Percentiles rank a stretch among this genome's conserved stretches.
These are phyloP conservation scores for Teleogryllus occipitalis DNA, from an alignment of 1,140 invertebrate genomes.

Conservation along the genomic window DNA sequence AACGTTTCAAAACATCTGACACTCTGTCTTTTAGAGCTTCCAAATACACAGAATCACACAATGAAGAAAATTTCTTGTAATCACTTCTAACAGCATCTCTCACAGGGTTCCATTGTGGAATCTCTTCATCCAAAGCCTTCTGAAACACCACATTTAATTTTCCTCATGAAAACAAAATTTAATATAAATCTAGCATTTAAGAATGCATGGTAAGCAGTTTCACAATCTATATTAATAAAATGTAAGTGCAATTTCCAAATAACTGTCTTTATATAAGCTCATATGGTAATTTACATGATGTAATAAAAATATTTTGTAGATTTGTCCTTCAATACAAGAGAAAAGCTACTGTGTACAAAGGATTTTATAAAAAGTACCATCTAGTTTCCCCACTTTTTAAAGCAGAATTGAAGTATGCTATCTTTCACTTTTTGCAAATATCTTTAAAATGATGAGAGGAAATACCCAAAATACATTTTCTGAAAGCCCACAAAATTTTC, in stretches of 20 bases:
- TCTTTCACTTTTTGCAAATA: no score
- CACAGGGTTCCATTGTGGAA: constrained; percentile 50
- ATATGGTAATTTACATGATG: no score
- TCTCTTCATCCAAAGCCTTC: constrained; percentile 55
- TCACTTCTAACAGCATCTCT: constrained; percentile 51
- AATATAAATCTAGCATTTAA: background rate
- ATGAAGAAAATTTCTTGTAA: constrained; percentile 53
- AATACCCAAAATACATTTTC: constrained; percentile 6
- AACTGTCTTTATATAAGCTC: no score
- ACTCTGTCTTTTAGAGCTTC: constrained; percentile 49
- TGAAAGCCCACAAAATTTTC: background rate
- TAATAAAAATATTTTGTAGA: no score
- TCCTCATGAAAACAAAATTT: background rate
- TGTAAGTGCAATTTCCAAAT: no score
- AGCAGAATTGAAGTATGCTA: no score
- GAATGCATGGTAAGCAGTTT: no score
- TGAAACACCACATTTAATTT: constrained; percentile 24
- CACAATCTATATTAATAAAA: no score
- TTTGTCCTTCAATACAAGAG: no score
- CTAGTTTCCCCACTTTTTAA: no score
- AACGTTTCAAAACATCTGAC: constrained; percentile 32
- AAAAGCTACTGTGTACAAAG: no score
- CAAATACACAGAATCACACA: constrained; percentile 55
- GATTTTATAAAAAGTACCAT: no score
- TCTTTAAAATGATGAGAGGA: background rate